Base-by-base conservation (phyloP, 2,888 invertebrate species). In the Calephelis perditalis region DNA sequence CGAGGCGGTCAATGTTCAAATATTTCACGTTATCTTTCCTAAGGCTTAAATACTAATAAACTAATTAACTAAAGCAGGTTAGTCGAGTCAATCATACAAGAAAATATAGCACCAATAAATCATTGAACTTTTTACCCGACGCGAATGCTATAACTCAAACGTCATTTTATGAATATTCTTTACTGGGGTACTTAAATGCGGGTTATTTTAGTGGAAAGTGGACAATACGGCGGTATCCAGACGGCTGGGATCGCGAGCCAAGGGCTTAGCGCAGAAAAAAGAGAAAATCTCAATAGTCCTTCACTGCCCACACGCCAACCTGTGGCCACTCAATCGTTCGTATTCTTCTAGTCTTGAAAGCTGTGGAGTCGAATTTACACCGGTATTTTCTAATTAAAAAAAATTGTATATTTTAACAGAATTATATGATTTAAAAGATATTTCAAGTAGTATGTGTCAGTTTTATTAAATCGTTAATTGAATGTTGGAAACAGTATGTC, bases 261-360 rank as follows among this genome's bases (percentile, higher is more conserved):
- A 60, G 47, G 46, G 54, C 60, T 47, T 56, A 75, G 80, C 77
- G 77, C 73, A 75, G 71, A 77, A 83, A 86, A 84, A 86, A 86
- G 67, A 71, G 72, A 77, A 78, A 79, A 72, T 71, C 71, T 83
- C 80, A 81, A 87, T 86, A 84, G 87, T 85, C 80, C 85, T 85
- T 82, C 72, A 78, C 88, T 73, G 84, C 87, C 89, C 89, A 88
- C 87, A 86, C 87, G 85, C 86, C 83, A 80, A 73, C 82, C 84
- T 82, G 78, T 84, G 82, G 85, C 82, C 85, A 86, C 87, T 87
- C 87, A 85, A 86, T 86, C 84, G 86, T 81, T 78, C 77, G 78
- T 81, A 79, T 79, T 81, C 72, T 73, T 74, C 73, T 77, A 75
- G 74, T 65, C 68, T 80, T 66, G 71, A 70, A 76, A 77, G 73